Conservation (phyloP, 2,113 vertebrate species). For the Ciconia maguari region DNA sequence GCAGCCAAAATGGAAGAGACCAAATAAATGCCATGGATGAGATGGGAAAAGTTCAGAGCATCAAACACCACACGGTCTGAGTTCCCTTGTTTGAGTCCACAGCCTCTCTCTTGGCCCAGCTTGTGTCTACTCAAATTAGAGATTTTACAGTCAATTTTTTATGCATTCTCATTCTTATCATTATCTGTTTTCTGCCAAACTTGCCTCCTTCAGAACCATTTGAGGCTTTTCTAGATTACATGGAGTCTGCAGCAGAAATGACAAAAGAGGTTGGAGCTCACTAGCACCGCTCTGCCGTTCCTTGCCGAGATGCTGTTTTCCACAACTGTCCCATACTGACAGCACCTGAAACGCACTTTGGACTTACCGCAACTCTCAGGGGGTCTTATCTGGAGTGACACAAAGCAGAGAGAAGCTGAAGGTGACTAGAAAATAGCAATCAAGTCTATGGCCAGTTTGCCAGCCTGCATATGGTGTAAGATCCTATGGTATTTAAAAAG, state of each 20-base stretch:
- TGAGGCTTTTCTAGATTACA: background rate
- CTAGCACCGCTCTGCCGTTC: fast-evolving
- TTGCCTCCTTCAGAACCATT: background rate
- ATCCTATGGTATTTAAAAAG: background rate
- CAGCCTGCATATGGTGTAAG: background rate
- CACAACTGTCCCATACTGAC: background rate
- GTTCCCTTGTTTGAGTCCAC: background rate
- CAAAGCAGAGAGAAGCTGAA: background rate
- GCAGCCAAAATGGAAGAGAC: background rate
- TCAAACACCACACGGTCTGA: background rate
- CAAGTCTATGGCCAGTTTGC: background rate
- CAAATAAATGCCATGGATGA: background rate
- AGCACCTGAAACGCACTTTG: background rate
- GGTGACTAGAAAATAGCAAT: background rate
- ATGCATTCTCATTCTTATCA: background rate
- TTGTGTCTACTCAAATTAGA: background rate
- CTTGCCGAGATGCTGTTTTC: background rate
- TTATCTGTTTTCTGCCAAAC: background rate
- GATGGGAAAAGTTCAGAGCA: background rate
- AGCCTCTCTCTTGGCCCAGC: background rate
- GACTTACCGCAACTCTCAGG: background rate
- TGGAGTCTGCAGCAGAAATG: background rate
- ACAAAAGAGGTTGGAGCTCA: background rate
- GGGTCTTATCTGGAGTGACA: background rate
- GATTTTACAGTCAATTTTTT: background rate